Conservation (phyloP, 2,113 vertebrate species). For the Nettapus auritus region DNA sequence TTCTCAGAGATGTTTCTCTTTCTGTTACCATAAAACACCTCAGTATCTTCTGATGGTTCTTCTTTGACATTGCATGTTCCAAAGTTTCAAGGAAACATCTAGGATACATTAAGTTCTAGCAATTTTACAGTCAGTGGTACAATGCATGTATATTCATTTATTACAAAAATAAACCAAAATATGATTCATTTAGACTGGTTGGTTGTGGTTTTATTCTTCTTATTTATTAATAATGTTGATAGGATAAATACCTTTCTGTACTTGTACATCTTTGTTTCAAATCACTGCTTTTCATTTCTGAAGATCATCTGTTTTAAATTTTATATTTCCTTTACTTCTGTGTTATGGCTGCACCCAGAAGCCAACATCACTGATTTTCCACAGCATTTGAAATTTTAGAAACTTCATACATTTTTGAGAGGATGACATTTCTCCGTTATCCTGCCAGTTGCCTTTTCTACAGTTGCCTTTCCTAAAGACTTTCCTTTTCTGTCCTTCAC, state of each 20-base stretch:
- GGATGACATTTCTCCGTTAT: background rate
- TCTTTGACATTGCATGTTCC: background rate
- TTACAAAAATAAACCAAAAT: no score
- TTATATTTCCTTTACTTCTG: background rate
- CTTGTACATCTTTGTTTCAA: background rate
- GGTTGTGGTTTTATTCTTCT: no score
- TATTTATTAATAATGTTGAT: background rate
- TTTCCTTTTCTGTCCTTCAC: background rate
- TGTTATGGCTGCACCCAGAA: background rate
- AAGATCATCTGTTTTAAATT: background rate
- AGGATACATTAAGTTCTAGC: background rate
- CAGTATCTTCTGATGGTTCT: background rate
- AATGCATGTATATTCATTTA: background rate
- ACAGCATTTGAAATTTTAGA: background rate
- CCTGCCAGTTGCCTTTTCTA: background rate
- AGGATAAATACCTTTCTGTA: background rate
- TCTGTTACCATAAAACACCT: background rate
- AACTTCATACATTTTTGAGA: background rate
- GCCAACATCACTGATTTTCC: background rate
- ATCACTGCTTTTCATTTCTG: background rate
- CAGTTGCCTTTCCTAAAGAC: background rate
- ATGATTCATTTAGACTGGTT: background rate
- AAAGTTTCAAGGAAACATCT: background rate
- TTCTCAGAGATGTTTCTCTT: background rate
- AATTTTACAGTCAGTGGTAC: background rate